Conservation (phyloP, 2,888 invertebrate genomes). For the Nomada fucata region DNA sequence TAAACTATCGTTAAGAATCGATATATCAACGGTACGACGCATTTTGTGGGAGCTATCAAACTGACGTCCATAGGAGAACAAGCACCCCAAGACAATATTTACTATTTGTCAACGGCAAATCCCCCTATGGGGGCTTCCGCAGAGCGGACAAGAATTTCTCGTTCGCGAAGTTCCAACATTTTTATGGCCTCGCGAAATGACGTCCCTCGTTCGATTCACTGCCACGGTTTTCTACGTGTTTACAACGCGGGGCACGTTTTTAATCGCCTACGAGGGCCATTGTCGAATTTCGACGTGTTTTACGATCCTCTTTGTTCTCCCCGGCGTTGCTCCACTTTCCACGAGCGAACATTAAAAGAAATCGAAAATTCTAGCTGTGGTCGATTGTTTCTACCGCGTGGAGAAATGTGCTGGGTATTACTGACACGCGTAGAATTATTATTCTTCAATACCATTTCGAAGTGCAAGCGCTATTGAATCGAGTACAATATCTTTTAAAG, state of each 20-base stretch:
- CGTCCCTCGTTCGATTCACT: slow-evolving; percentile 13
- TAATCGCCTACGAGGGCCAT: slow-evolving; percentile 26
- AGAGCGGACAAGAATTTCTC: background rate
- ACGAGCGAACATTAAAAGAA: background rate
- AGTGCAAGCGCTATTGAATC: too few relatives aligned
- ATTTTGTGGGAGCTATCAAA: background rate
- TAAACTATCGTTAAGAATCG: too few relatives aligned
- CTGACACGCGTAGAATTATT: background rate
- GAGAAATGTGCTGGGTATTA: background rate
- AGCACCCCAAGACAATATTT: too few relatives aligned
- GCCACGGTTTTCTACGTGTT: slow-evolving; percentile 6
- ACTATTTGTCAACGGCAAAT: background rate
- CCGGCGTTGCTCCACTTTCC: slow-evolving; percentile 12
- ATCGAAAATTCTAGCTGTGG: background rate
- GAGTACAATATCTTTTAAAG: too few relatives aligned
- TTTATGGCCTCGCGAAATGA: background rate
- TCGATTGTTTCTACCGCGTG: background rate
- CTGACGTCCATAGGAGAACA: background rate
- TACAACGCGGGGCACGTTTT: slow-evolving; percentile 19
- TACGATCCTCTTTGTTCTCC: background rate
- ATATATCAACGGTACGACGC: background rate
- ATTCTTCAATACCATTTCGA: too few relatives aligned
- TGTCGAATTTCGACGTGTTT: slow-evolving; percentile 23
- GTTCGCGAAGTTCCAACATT: background rate
- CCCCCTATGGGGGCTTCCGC: background rate